Conservation (phyloP, 2,113 vertebrate genomes). For the Lophochroa leadbeateri region DNA sequence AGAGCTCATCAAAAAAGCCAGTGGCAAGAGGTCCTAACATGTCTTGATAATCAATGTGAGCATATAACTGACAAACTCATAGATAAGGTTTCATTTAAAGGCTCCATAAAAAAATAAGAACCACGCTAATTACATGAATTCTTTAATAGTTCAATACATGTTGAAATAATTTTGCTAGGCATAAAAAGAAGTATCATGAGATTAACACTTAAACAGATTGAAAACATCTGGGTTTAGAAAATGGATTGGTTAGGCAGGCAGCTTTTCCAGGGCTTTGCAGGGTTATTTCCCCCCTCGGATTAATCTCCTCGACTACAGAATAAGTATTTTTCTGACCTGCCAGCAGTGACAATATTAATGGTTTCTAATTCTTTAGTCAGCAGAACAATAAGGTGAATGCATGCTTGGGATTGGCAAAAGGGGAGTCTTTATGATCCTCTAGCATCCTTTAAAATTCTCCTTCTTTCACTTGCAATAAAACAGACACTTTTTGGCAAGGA, state of each 20-base stretch:
- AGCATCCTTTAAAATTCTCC: slow-evolving; percentile 56
- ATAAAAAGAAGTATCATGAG: slow-evolving; percentile 26
- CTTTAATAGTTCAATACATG: slow-evolving; percentile 3
- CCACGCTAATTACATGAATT: background rate
- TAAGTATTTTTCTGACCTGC: slow-evolving; percentile 68
- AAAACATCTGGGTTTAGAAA: slow-evolving; percentile 52
- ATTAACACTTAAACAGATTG: slow-evolving; percentile 58
- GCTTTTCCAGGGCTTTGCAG: slow-evolving; percentile 43
- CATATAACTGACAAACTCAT: background rate
- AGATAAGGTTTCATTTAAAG: background rate
- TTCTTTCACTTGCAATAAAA: slow-evolving; percentile 59
- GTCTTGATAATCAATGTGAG: background rate
- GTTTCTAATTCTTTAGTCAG: slow-evolving; percentile 68
- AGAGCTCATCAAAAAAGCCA: background rate
- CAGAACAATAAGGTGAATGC: slow-evolving; percentile 35
- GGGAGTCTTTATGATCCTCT: slow-evolving; percentile 38
- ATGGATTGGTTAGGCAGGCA: slow-evolving; percentile 12
- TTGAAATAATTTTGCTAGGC: slow-evolving; percentile 38
- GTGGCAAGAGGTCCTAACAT: background rate
- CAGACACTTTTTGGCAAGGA: slow-evolving; percentile 52
- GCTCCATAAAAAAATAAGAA: background rate
- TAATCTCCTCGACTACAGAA: slow-evolving; percentile 28
- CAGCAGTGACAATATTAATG: slow-evolving; percentile 63
- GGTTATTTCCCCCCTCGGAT: slow-evolving; percentile 53
- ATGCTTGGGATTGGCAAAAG: slow-evolving; percentile 16